These are phyloP conservation scores for Centruroides sculpturatus DNA, from an alignment of 1,140 invertebrate genomes.

Conservation along the genomic window DNA sequence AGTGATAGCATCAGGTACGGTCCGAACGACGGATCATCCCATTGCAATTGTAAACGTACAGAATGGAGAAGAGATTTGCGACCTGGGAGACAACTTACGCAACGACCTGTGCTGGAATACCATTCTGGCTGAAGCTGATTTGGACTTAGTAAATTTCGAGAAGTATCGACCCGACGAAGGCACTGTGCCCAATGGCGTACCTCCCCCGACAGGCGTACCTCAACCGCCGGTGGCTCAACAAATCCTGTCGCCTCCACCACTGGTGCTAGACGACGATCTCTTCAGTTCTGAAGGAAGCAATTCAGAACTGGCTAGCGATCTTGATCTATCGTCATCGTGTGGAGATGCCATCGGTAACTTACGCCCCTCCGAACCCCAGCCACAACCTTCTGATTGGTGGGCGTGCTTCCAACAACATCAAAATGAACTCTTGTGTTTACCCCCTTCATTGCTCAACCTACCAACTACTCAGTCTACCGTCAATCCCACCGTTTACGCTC, in stretches of 20 bases:
- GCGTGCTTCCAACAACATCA: too few relatives aligned
- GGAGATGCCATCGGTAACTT: neutral
- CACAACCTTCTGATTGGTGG: neutral
- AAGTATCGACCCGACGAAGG: conserved; percentile 8
- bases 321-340: conserved; percentile 3
- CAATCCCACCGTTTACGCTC: neutral
- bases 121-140: conserved; percentile 32
- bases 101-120: conserved; percentile 33
- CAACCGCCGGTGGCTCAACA: neutral
- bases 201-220: neutral
- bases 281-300: conserved; percentile 14
- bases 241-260: conserved; percentile 11
- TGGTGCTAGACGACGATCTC: conserved; percentile 10
- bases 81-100: too few relatives aligned
- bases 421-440: neutral
- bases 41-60: too few relatives aligned
- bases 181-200: neutral
- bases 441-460: neutral
- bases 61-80: too few relatives aligned
- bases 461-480: neutral
- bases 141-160: conserved; percentile 28
- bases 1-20: too few relatives aligned
- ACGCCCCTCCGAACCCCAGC: neutral
- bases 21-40: too few relatives aligned
- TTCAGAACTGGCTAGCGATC: conserved; percentile 7